Percentiles rank a stretch among this genome's conserved stretches.
Conservation (phyloP, 2,113 vertebrate species). For the Clupea harengus region DNA sequence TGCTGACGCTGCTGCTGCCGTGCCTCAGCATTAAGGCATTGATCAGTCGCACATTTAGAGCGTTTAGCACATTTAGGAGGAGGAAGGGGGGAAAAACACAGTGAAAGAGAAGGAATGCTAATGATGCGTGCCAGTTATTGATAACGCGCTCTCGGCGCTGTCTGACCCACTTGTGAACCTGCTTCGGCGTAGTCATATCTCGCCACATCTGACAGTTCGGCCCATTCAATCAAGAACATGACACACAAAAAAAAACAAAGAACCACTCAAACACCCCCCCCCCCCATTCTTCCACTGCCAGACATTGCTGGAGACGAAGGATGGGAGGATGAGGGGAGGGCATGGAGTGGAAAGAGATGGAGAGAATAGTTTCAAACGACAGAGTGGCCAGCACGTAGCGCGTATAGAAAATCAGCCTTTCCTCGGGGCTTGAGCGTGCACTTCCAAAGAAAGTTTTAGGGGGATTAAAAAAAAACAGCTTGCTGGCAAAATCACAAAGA, state of each 20-base stretch:
- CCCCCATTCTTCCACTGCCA: no score
- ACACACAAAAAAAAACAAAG: no score
- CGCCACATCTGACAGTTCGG: background rate
- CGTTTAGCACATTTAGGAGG: no score
- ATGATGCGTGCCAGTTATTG: no score
- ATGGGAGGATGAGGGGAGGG: conserved; percentile 36
- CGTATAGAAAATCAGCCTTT: conserved; percentile 34
- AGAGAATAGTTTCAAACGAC: conserved; percentile 11
- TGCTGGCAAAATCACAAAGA: conserved; percentile 30
- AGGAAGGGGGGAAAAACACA: no score
- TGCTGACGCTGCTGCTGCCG: no score
- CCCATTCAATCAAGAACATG: no score
- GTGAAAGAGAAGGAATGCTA: no score
- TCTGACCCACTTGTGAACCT: conserved; percentile 14
- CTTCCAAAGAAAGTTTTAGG: conserved; percentile 43
- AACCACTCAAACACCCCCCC: no score
- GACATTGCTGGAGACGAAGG: conserved; percentile 31
- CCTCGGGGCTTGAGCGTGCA: conserved; percentile 33
- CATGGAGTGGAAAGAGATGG: background rate
- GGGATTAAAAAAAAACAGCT: conserved; percentile 37
- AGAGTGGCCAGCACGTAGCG: background rate
- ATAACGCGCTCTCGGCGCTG: background rate
- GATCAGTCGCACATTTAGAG: no score
- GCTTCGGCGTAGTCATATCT: background rate
- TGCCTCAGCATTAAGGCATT: no score